Evolutionary conservation across 2,797 vertebrate species (phyloP).

Genomic region (Anabas testudineus): DNA sequence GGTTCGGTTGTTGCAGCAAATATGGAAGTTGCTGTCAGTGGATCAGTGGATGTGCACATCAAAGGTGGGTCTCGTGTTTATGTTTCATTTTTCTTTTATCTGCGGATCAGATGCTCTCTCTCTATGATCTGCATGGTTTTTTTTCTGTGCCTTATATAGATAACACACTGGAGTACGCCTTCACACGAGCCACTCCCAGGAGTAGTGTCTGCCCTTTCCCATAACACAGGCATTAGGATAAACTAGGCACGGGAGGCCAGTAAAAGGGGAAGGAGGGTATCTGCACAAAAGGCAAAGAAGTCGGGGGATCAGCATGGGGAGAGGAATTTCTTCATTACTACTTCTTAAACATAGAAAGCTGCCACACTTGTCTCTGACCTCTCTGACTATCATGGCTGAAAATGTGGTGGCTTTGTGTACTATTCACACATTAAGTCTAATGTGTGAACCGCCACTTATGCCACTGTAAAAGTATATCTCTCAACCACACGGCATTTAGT

Average conservation of each 20-base stretch:
- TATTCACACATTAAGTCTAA: slow-evolving; percentile 48
- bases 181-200: slow-evolving; percentile 59
- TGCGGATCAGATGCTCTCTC: slow-evolving; percentile 51
- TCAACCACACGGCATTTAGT: slow-evolving; percentile 54
- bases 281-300: slow-evolving; percentile 51
- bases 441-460: slow-evolving; percentile 48
- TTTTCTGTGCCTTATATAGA: slow-evolving; percentile 75
- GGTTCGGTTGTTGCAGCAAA: not conserved
- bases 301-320: slow-evolving; percentile 57
- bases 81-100: slow-evolving; percentile 79
- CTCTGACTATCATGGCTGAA: slow-evolving; percentile 11
- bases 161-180: slow-evolving; percentile 28
- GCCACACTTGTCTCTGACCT: slow-evolving; percentile 33
- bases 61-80: slow-evolving; percentile 66
- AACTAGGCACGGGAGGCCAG: slow-evolving; percentile 54
- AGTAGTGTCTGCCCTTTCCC: slow-evolving; percentile 61
- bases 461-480: slow-evolving; percentile 51
- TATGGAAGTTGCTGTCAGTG: slow-evolving; percentile 30
- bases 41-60: slow-evolving; percentile 65
- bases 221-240: slow-evolving; percentile 67
- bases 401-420: slow-evolving; percentile 37
- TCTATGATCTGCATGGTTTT: slow-evolving; percentile 44
- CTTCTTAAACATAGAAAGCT: slow-evolving; percentile 44
- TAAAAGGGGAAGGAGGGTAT: slow-evolving; percentile 52
- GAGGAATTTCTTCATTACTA: slow-evolving; percentile 74